Evolutionary conservation across 2,797 vertebrate genomes (phyloP), one percentile per base, ranked within the genome.

Genomic region (Pelochelys cantorii): DNA sequence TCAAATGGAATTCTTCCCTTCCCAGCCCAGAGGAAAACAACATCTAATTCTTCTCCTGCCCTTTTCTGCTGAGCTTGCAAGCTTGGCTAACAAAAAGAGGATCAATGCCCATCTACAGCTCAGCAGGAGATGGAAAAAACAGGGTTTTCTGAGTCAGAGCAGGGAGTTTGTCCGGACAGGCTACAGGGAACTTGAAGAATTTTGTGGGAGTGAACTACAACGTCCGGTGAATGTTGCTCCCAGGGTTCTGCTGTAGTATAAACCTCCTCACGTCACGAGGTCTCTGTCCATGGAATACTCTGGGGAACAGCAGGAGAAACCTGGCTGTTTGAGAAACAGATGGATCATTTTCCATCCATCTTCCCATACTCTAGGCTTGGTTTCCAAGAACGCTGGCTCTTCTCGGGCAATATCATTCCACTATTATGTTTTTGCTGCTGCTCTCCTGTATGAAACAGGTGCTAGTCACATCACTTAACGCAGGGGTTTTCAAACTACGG

Each of bases 191-290:
- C 52, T 37, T 3, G 1, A 68, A 11, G 85, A 65, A 18, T 56
- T 84, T 57, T 56, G 18, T 10, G 34, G 10, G 68, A 10, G n/a
- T 71, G 68, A 71, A 34, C 11, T 37, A 34, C 20, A 37, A 10
- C 18, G n/a, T 37, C 34, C 4, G 2, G 7, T 81, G 52, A 13
- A 52, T 75, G 52, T 34, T 31, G 20, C 0, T 20, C 4, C 56
- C 18, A 6, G 85, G 23, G 29, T 52, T 31, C 20, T 5, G 2
- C 29, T 1, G 0, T 3, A 9, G 52, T 52, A 48, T 55, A 8
- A 84, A 52, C 12, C 4, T 79, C 2, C 0, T 14, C 0, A 2
- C 5, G 7, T 22, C 15, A 18, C 0, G 0, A 65, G 54, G 55
- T 48, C 57, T 20, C 20, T 81, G 27, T 4, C 0, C 15, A 15